Percentiles rank a stretch among this genome's conserved stretches.
These are phyloP conservation scores for Brachionus koreanus DNA, from an alignment of 1,140 invertebrate species.

Conservation along the genomic window DNA sequence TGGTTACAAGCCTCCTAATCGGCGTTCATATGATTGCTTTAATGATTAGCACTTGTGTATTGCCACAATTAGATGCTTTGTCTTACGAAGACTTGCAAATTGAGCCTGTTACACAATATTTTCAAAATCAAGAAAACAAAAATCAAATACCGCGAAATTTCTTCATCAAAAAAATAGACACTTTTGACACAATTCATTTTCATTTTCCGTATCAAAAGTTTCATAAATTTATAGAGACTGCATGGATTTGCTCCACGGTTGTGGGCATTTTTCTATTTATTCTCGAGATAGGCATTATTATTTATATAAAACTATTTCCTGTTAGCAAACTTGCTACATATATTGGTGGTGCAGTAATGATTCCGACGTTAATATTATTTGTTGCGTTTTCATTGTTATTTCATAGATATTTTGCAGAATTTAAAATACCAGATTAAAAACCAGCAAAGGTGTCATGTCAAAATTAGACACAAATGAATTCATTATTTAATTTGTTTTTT, in stretches of 20 bases:
- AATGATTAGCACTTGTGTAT: conserved; percentile 46
- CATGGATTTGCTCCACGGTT: conserved; percentile 93
- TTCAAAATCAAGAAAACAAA: not conserved
- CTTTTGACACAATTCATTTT: not conserved
- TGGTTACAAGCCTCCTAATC: conserved; percentile 45
- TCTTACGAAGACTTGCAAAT: conserved; percentile 3
- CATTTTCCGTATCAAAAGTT: conserved; percentile 47
- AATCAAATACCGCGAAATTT: not conserved
- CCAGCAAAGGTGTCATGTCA: not conserved
- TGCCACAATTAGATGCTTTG: conserved; percentile 46
- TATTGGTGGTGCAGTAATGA: conserved; percentile 79
- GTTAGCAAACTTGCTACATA: conserved; percentile 67
- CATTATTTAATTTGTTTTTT: not conserved
- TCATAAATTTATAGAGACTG: conserved; percentile 82
- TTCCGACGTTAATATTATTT: conserved; percentile 84
- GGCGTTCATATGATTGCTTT: conserved; percentile 46
- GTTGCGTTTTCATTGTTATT: conserved; percentile 87
- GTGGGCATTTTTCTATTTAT: conserved; percentile 80
- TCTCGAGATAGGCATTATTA: conserved; percentile 86
- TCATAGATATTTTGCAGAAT: conserved; percentile 63
- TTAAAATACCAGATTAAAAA: not conserved
- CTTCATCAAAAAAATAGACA: not conserved
- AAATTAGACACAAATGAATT: conserved; percentile 9
- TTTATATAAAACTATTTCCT: conserved; percentile 68
- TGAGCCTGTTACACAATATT: not conserved